These are phyloP conservation scores for Falco naumanni DNA, from an alignment of 2,797 vertebrate genomes.

Conservation along the genomic window DNA sequence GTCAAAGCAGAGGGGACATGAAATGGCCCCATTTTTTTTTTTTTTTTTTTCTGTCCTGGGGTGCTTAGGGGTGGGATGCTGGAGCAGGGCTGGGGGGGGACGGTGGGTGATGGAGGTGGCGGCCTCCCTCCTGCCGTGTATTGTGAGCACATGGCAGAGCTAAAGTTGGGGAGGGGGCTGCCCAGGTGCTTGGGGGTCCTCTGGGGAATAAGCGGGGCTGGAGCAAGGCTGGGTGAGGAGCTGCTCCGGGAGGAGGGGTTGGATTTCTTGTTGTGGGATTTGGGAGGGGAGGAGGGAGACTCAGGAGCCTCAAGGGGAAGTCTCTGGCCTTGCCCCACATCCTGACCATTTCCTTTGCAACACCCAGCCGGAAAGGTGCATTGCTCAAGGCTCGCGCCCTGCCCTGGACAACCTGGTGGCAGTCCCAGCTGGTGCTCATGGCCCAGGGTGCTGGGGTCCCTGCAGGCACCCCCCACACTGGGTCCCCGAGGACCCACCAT, in stretches of 20 bases:
- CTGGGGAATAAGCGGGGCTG: background rate
- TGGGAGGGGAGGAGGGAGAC: background rate
- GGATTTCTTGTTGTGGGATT: background rate
- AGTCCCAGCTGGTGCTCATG: background rate
- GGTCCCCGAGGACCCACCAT: background rate
- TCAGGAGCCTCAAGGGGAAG: slow-evolving; percentile 5
- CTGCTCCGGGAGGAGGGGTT: accelerated
- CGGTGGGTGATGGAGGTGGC: background rate
- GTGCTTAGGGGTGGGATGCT: background rate
- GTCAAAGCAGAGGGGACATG: background rate
- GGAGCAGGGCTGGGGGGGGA: background rate
- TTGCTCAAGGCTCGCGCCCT: background rate
- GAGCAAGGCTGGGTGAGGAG: background rate
- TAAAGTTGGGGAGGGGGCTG: accelerated
- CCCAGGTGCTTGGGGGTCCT: background rate
- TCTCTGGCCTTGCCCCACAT: slow-evolving; percentile 38
- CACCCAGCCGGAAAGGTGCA: background rate
- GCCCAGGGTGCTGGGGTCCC: accelerated
- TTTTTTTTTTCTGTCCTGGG: background rate
- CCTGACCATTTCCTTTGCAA: slow-evolving; percentile 17
- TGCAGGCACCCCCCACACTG: accelerated
- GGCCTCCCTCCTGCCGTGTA: accelerated
- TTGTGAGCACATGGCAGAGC: accelerated
- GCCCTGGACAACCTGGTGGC: background rate
- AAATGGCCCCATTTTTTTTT: background rate